A percentile compares a stretch with the other conserved stretches of the same genome.
Conservation (phyloP, 2,888 invertebrate genomes). For the Leuctra nigra region DNA sequence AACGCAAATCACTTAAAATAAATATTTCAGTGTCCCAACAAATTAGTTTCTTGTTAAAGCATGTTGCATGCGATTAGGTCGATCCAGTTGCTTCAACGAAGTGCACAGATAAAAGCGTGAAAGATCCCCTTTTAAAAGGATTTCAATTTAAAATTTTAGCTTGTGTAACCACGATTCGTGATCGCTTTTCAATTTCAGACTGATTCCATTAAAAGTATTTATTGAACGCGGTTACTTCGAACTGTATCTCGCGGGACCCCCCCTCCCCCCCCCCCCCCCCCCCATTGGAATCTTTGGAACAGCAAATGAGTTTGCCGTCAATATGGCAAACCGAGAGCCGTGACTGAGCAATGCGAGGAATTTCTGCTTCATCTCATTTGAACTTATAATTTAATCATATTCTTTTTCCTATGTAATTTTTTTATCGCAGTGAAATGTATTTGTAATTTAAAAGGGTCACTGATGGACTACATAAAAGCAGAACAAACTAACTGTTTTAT, state of each 20-base stretch:
- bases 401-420: too few relatives aligned
- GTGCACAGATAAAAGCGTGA: not conserved
- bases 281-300: not conserved
- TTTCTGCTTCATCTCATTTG: not conserved
- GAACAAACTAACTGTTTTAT: too few relatives aligned
- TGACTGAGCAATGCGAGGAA: not conserved
- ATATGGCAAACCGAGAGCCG: too few relatives aligned
- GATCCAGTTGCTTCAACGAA: not conserved
- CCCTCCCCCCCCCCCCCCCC: not conserved
- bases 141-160: slow-evolving; percentile 11
- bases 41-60: too few relatives aligned
- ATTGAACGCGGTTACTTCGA: slow-evolving; percentile 11
- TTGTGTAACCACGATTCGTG: slow-evolving; percentile 14
- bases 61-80: too few relatives aligned
- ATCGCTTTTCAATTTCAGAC: slow-evolving; percentile 8
- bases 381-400: too few relatives aligned
- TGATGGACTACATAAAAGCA: too few relatives aligned
- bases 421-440: too few relatives aligned
- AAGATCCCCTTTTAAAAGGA: not conserved
- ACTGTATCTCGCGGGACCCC: not conserved
- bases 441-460: too few relatives aligned
- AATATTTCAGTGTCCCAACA: too few relatives aligned
- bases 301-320: slow-evolving; percentile 3
- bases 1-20: too few relatives aligned
- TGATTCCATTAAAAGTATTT: slow-evolving; percentile 17